Evolutionary conservation across 2,113 vertebrate genomes (phyloP).

Genomic region (Pseudorectes ferrugineus): DNA sequence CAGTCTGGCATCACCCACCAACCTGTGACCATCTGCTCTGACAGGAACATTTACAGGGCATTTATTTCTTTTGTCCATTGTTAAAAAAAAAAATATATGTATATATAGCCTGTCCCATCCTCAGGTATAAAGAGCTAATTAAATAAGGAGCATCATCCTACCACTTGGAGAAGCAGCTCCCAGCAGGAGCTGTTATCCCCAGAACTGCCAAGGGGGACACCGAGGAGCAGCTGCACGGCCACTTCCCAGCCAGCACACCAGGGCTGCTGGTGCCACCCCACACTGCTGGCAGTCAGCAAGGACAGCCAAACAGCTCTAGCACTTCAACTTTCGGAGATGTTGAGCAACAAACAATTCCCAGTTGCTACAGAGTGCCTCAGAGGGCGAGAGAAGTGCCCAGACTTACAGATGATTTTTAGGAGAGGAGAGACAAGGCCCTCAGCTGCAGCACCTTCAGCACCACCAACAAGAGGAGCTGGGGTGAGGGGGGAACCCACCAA

Average conservation of each 20-base stretch:
- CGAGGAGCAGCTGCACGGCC: neutral
- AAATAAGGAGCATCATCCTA: neutral
- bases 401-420: neutral
- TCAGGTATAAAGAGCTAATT: neutral
- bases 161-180: neutral
- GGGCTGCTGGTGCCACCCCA: neutral
- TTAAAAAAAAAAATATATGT: neutral
- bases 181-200: neutral
- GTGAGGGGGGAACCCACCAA: too few relatives aligned
- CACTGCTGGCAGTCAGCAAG: neutral
- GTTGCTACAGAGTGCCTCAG: neutral
- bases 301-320: neutral
- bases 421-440: neutral
- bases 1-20: neutral
- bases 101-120: too few relatives aligned
- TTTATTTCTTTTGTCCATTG: neutral
- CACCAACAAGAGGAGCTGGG: neutral
- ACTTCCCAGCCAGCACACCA: rapidly evolving
- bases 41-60: neutral
- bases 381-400: rapidly evolving
- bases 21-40: neutral
- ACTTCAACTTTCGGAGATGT: neutral
- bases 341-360: neutral
- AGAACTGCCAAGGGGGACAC: neutral
- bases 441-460: neutral